Evolutionary conservation across 92 coral and sea anemone genomes (phyloP).

Genomic region (Porites divaricata): DNA sequence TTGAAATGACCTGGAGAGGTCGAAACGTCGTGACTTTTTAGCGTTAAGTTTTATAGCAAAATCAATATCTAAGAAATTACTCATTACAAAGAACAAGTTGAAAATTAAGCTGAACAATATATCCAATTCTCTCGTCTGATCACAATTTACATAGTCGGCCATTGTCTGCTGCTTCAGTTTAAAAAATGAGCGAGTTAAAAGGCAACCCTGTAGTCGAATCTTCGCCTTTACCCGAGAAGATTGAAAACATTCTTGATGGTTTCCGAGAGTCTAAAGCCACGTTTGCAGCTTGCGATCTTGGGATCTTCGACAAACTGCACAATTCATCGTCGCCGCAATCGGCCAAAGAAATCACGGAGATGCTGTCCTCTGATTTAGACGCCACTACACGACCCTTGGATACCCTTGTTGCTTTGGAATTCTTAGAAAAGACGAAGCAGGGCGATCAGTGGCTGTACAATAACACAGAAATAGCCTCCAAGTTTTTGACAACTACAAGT

Average conservation of each 20-base stretch:
- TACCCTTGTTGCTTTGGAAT: conserved; percentile 26
- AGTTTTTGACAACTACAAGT: neutral
- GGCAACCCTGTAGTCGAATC: neutral
- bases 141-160: too few species aligned
- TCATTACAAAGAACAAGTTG: too few species aligned
- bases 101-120: too few species aligned
- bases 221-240: conserved; percentile 5
- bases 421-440: conserved; percentile 1
- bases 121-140: too few species aligned
- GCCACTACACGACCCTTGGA: conserved; percentile 40
- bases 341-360: conserved; percentile 12
- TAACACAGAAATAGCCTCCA: neutral
- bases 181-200: neutral
- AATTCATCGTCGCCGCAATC: conserved; percentile 16
- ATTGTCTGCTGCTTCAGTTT: too few species aligned
- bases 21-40: too few species aligned
- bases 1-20: too few species aligned
- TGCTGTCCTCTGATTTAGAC: conserved; percentile 14
- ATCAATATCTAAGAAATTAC: too few species aligned
- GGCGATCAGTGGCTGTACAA: neutral
- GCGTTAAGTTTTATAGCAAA: too few species aligned
- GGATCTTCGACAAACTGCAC: conserved; percentile 1
- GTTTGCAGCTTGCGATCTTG: conserved; percentile 40
- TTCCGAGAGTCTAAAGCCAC: conserved; percentile 27
- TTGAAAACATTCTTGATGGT: conserved; percentile 24